phyloP scores from a whole-genome alignment of 2,888 invertebrate genomes.

The Andrena dorsata region DNA sequence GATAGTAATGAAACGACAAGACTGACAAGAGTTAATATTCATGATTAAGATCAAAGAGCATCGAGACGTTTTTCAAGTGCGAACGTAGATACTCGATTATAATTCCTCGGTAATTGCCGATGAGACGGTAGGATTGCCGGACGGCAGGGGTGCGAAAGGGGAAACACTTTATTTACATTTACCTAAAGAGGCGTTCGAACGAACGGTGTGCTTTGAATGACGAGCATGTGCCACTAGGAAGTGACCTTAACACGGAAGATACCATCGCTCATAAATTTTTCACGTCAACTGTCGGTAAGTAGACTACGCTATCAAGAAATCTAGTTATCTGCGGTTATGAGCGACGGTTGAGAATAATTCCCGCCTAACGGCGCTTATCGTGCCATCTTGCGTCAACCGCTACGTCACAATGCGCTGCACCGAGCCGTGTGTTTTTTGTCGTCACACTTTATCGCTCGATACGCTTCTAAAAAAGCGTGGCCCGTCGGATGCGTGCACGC shows the following conservation, averaged over 20 bases:
- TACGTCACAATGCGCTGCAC: conserved; percentile 39
- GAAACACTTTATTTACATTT: not conserved
- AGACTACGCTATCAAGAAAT: not conserved
- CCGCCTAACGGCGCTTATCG: not conserved
- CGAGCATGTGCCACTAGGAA: no score
- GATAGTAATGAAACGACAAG: not conserved
- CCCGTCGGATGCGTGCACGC: conserved; percentile 18
- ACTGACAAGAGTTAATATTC: conserved; percentile 5
- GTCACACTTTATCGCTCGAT: conserved; percentile 32
- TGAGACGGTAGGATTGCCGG: not conserved
- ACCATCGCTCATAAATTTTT: no score
- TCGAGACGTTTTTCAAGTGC: conserved; percentile 3
- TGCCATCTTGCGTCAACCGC: conserved; percentile 29
- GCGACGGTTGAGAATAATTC: not conserved
- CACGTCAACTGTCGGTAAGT: no score
- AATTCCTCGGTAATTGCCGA: not conserved
- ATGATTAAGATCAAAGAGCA: conserved; percentile 22
- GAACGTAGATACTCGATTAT: not conserved
- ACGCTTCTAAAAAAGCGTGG: conserved; percentile 38
- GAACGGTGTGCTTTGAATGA: no score
- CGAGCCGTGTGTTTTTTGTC: conserved; percentile 20
- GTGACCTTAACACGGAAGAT: no score
- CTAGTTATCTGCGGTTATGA: no score
- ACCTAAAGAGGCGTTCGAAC: no score
- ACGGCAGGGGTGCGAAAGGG: not conserved